A percentile compares a stretch with the other conserved stretches of the same genome.
Conservation (phyloP, 2,888 invertebrate species). For the Bellardia bayeri region DNA sequence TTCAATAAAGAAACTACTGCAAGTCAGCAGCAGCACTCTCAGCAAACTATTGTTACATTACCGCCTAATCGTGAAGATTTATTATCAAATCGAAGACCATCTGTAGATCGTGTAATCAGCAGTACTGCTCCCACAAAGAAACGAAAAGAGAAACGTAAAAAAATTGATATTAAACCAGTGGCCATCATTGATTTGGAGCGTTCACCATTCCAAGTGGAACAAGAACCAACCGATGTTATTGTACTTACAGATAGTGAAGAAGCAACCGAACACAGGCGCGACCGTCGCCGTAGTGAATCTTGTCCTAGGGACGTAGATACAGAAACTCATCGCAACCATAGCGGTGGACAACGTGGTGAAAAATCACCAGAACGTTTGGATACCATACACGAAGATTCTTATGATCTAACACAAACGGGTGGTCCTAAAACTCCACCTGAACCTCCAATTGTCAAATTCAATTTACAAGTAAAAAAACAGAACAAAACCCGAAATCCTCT, state of each 20-base stretch:
- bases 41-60: conserved; percentile 83
- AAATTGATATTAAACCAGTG: conserved; percentile 87
- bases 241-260: conserved; percentile 93
- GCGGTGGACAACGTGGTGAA: conserved; percentile 78
- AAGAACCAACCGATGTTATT: conserved; percentile 92
- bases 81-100: conserved; percentile 77
- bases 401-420: conserved; percentile 82
- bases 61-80: conserved; percentile 83
- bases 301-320: conserved; percentile 69
- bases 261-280: conserved; percentile 79
- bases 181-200: conserved; percentile 94
- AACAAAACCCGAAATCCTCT: conserved; percentile 87
- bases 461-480: conserved; percentile 85
- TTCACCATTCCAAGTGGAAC: conserved; percentile 93
- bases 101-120: conserved; percentile 77
- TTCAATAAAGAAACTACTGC: conserved; percentile 88
- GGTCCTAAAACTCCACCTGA: conserved; percentile 92
- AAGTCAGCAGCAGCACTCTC: conserved; percentile 79
- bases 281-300: conserved; percentile 76
- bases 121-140: conserved; percentile 74
- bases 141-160: conserved; percentile 85
- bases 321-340: conserved; percentile 74
- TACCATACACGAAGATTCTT: conserved; percentile 82
- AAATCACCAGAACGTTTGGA: conserved; percentile 81
- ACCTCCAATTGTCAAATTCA: conserved; percentile 87